phyloP scores from a whole-genome alignment of 2,797 vertebrate species.

The Cynodonichthys magdalenae region DNA sequence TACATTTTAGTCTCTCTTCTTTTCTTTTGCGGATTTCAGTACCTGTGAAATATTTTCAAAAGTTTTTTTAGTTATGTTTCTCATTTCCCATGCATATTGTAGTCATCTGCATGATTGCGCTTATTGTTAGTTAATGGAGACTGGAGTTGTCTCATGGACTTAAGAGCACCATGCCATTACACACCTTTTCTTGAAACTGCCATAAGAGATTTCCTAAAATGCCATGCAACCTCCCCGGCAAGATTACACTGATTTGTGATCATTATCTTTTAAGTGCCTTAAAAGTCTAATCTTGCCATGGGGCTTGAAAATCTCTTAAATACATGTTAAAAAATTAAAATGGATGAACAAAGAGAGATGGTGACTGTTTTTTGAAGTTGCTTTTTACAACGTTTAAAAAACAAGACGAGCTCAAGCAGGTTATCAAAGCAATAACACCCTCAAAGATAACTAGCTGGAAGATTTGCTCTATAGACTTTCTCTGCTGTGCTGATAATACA shows the following conservation, averaged over 20 bases:
- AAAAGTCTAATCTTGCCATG: slow-evolving; percentile 36
- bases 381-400: slow-evolving; percentile 55
- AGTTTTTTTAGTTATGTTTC: too few species aligned
- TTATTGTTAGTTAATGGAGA: slow-evolving; percentile 12
- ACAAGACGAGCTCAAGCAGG: slow-evolving; percentile 51
- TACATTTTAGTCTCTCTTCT: slow-evolving; percentile 1
- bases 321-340: slow-evolving; percentile 39
- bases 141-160: slow-evolving; percentile 27
- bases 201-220: slow-evolving; percentile 47
- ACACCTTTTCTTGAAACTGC: slow-evolving; percentile 40
- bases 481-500: neutral
- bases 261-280: slow-evolving; percentile 53
- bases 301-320: slow-evolving; percentile 44
- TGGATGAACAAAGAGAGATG: slow-evolving; percentile 24
- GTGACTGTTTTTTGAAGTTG: slow-evolving; percentile 38
- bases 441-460: neutral
- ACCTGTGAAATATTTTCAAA: neutral
- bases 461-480: neutral
- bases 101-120: neutral
- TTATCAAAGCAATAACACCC: slow-evolving; percentile 34
- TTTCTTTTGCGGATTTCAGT: slow-evolving; percentile 2
- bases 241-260: slow-evolving; percentile 57
- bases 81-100: too few species aligned
- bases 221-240: slow-evolving; percentile 39
- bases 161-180: slow-evolving; percentile 31